These are phyloP conservation scores for Augochlora pura DNA, from an alignment of 1,140 invertebrate species.

Conservation along the genomic window DNA sequence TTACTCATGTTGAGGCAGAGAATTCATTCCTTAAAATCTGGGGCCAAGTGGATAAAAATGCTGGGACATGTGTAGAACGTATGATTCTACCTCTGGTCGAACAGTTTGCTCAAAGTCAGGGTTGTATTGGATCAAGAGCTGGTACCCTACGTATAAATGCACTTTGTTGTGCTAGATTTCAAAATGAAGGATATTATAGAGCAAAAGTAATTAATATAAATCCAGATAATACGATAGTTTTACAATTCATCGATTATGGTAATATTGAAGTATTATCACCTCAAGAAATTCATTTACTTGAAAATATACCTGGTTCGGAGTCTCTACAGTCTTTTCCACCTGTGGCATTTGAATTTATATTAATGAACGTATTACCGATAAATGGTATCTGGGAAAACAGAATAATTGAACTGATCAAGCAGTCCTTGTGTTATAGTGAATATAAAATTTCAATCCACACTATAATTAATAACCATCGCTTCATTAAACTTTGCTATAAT, in stretches of 20 bases:
- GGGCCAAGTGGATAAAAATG: conserved; percentile 83
- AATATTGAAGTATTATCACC: conserved; percentile 82
- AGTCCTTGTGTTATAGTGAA: conserved; percentile 79
- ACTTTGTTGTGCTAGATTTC: conserved; percentile 84
- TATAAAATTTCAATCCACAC: conserved; percentile 75
- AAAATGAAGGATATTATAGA: conserved; percentile 84
- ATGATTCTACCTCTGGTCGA: conserved; percentile 77
- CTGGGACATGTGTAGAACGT: conserved; percentile 81
- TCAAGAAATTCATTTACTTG: conserved; percentile 81
- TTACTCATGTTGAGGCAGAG: conserved; percentile 85
- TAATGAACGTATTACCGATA: conserved; percentile 80
- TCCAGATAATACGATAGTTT: conserved; percentile 79
- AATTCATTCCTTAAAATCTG: conserved; percentile 85
- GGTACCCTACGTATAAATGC: conserved; percentile 77
- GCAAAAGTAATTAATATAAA: conserved; percentile 80
- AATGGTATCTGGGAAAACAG: conserved; percentile 79
- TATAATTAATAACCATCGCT: conserved; percentile 55
- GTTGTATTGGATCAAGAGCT: conserved; percentile 69
- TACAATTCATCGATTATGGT: conserved; percentile 88
- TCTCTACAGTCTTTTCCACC: conserved; percentile 79
- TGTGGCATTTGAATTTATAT: conserved; percentile 82
- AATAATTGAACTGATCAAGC: conserved; percentile 78
- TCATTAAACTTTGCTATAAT: conserved; percentile 66
- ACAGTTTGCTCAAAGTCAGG: conserved; percentile 78
- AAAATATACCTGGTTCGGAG: conserved; percentile 77